Conservation (phyloP, 2,113 vertebrate genomes). For the Corythornis madagascariensis region DNA sequence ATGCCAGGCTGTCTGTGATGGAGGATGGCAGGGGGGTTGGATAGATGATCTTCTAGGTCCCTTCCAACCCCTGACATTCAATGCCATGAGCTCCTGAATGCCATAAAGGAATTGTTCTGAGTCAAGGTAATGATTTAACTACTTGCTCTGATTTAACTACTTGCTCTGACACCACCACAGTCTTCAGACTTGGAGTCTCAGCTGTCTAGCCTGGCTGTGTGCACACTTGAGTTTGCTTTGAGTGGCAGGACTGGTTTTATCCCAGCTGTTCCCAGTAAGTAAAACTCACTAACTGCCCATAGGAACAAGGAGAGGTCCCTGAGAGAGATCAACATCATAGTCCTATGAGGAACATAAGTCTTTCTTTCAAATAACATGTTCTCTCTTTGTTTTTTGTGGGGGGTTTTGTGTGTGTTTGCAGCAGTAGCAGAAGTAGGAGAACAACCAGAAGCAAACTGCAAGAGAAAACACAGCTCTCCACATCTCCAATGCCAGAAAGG, state of each 20-base stretch:
- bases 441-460: constrained; percentile 20
- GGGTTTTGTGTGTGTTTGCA: too few species aligned
- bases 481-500: constrained; percentile 56
- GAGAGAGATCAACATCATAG: background rate
- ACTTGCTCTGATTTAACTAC: background rate
- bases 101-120: background rate
- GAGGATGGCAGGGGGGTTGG: background rate
- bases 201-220: background rate
- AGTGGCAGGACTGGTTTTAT: background rate
- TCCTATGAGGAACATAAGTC: background rate
- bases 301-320: background rate
- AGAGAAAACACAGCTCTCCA: constrained; percentile 17
- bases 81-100: background rate
- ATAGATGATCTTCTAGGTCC: too few species aligned
- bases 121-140: background rate
- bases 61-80: too few species aligned
- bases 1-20: background rate
- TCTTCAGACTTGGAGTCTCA: background rate
- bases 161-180: background rate
- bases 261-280: background rate
- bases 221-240: background rate
- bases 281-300: background rate
- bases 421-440: constrained; percentile 41
- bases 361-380: too few species aligned
- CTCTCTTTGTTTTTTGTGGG: too few species aligned